Conservation (phyloP, 2,113 vertebrate genomes). For the Phylloscopus whistleri region DNA sequence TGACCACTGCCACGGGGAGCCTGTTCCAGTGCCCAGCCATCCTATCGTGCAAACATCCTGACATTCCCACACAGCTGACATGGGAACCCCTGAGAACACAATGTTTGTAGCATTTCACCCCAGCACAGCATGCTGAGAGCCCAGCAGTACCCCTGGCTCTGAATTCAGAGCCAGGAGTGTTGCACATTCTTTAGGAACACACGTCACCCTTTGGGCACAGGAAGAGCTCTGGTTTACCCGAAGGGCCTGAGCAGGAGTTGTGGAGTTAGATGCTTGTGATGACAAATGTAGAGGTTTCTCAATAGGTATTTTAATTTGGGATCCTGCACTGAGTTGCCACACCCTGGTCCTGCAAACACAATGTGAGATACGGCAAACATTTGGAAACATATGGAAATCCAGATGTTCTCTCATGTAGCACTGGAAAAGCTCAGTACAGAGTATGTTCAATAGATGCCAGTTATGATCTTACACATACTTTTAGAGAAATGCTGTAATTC, state of each 20-base stretch:
- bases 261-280: background rate
- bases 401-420: background rate
- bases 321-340: background rate
- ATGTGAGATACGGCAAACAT: background rate
- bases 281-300: background rate
- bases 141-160: background rate
- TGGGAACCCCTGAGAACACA: background rate
- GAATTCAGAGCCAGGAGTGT: background rate
- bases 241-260: background rate
- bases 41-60: rapidly evolving
- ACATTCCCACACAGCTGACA: background rate
- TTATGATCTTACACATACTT: conserved; percentile 25
- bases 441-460: conserved; percentile 1
- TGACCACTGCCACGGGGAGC: background rate
- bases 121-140: background rate
- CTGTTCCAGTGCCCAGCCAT: background rate
- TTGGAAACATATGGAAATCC: background rate
- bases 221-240: background rate
- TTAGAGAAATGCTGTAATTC: conserved; percentile 38
- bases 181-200: background rate
- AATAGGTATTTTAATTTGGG: background rate
- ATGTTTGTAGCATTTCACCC: background rate
- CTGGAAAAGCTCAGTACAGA: background rate
- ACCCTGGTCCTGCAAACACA: background rate
- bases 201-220: background rate